Evolutionary conservation across 2,888 invertebrate species (phyloP), one percentile per base, ranked within the genome.

Genomic region (Melinaea menophilus): DNA sequence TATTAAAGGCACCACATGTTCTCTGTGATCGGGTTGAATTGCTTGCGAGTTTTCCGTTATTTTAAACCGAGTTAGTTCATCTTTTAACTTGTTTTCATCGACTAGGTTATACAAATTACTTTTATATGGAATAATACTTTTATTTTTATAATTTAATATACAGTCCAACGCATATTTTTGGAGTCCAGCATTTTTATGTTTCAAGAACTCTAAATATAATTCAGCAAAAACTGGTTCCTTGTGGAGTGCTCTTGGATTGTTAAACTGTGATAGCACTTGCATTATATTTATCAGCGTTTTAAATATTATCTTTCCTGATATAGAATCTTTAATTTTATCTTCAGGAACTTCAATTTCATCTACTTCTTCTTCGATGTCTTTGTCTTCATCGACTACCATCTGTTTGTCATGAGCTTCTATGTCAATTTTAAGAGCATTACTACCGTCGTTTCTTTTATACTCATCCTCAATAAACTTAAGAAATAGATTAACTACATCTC

Each of bases 161-260:
- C 98, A 99, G 76, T 96, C 95, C 51, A 99, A 85, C 0, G 98
- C 96, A 59, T 93, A 92, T 80, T 95, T 96, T 82, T 99, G 99
- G 5, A 99, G 90, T 0, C 93, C 93, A 0, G 94, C 84, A 82
- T 96, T 95, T 74, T 94, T 94, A 66, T 96, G 94, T 56, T 94
- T 93, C 7, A 99, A 81, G 59, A 99, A 92, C 78, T 98, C 95
- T 78, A 94, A 91, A 75, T 94, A 96, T n/a, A 95, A 91, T 65
- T 93, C 93, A 76, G 93, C 92, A 65, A 99, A 90, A 69, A 96
- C 93, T 0, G 93, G 86, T 80, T 97, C 96, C 69, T 94, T 93
- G 75, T 94, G 94, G 67, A 97, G 87, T 2, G 95, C 94, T 79
- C 93, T 94, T 0, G 98, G 97, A 77, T 96, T 96, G 67, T 93